Base-by-base conservation (phyloP, 2,113 vertebrate species). In the Orientallactaga bullata region DNA sequence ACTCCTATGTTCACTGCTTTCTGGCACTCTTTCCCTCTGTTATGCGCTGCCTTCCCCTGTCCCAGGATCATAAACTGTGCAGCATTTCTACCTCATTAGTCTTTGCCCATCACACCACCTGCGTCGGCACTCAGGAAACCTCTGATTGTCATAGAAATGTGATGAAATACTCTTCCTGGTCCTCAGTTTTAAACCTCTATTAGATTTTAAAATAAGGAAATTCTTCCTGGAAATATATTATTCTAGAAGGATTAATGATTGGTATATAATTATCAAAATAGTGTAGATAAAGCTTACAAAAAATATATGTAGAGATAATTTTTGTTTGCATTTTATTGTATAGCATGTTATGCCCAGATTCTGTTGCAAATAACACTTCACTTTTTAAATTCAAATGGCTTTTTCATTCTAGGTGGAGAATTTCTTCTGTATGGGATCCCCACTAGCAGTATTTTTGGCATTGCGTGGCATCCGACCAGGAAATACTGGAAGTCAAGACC, bases 381-480 rank as follows among this genome's bases (percentile, higher is more conserved):
- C 76, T 88, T 92, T 90, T 80, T 28, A 82, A 92, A 92, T 73
- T 60, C 32, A 39, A 28, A 39, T 93, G 68, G 58, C 73, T 94
- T 87, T 97, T 91, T 97, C 89, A 96, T 97, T 95, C 79, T 97
- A 99, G 99, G 99, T 99, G 96, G 99, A 99, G 96, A 99, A 99
- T 98, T 99, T 99, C 98, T 99, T 99, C 98, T 99, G 99, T 89
- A 99, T 99, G 99, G 99, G 99, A 47, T 99, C 99, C 92, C 99
- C 99, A 20, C 97, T 99, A 89, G 99, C 99, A 0, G 99, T 99
- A 92, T 99, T 99, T 96, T 97, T 99, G 98, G 99, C 99, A 0
- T 85, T 99, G 95, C 98, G 99, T 88, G 99, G 99, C 87, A 99
- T 99, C 97, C 98, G 99, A 2, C 99, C 99, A 3, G 99, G 99